Base-by-base conservation (phyloP, 53 echinoderm and acorn worm species). In the Crossaster papposus region DNA sequence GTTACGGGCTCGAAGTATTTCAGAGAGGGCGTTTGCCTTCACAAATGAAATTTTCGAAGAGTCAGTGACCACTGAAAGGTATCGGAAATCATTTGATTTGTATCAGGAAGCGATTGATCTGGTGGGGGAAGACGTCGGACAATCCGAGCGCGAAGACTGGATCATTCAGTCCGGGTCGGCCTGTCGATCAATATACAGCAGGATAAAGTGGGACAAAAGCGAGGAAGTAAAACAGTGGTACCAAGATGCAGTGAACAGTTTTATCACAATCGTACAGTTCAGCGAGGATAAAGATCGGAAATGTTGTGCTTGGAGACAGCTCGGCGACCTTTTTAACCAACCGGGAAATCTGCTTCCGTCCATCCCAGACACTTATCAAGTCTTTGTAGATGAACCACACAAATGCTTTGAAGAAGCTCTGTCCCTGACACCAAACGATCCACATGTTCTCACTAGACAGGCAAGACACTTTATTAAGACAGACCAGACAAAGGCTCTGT, bases 121-220 rank as follows among this genome's bases (percentile, higher is more conserved):
- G 32, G 80, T 68, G 8, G 79, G 65, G 15, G 44, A 58, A 13
- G 30, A 38, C 17, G 17, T 84, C 1, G 29, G 4, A 30, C 17
- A 71, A 84, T 51, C 36, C 9, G 84, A 84, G 52, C 62, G n/a
- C 23, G 71, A 84, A 28, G 70, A 84, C 34, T 84, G 84, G 84
- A 28, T 20, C 7, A n/a, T 50, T 1, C 26, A 28, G 13, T 20
- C 12, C 12, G 84, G 50, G 4, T 62, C 24, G 15, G 70, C 84
- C 44, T 70, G 84, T 84, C 38, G 26, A 4, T 71, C 29, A 26
- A 84, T 84, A 28, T 84, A 38, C n/a, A 34, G 30, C 2, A 14
- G 14, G n/a, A n/a, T 84, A 18, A 84, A 51, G 62, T 51, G 17
- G 24, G 36, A 74, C 36, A 36, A 26, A 22, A 1, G 30, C 1